These are phyloP conservation scores for Simalia tracyae DNA, from an alignment of 2,797 vertebrate species.

Conservation along the genomic window DNA sequence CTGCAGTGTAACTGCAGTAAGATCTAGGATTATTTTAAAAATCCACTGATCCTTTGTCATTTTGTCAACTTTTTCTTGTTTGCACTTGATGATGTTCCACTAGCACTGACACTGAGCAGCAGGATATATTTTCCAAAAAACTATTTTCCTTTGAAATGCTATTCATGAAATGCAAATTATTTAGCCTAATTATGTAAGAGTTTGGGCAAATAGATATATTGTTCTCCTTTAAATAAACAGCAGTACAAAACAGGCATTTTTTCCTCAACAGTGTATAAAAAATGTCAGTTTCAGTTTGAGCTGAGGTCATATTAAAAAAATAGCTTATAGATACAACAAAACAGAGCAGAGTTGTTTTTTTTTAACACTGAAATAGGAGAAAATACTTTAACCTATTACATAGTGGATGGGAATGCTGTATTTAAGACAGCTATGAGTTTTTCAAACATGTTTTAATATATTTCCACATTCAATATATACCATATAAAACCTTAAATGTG, in stretches of 20 bases:
- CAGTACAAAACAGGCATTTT: background rate
- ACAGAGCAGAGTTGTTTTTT: background rate
- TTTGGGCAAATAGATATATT: background rate
- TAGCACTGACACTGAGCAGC: background rate
- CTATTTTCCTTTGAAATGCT: background rate
- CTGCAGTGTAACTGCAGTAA: too few relatives aligned
- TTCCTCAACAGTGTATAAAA: background rate
- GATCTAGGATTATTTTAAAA: background rate
- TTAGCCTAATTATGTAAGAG: background rate
- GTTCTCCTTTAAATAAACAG: slow-evolving; percentile 6
- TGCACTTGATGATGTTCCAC: background rate
- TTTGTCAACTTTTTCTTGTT: background rate
- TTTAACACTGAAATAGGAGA: background rate
- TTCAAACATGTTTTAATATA: background rate
- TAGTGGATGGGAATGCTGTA: background rate
- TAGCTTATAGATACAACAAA: background rate
- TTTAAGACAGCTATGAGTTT: background rate
- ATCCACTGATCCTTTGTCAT: background rate
- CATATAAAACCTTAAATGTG: slow-evolving; percentile 4
- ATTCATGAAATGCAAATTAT: background rate
- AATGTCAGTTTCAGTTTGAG: background rate
- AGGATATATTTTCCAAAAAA: background rate
- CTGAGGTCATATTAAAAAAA: slow-evolving; percentile 1
- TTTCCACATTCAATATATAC: slow-evolving; percentile 20
- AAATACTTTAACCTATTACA: background rate